Base-by-base conservation (phyloP, 2,888 invertebrate genomes). In the Notodonta ziczac region DNA sequence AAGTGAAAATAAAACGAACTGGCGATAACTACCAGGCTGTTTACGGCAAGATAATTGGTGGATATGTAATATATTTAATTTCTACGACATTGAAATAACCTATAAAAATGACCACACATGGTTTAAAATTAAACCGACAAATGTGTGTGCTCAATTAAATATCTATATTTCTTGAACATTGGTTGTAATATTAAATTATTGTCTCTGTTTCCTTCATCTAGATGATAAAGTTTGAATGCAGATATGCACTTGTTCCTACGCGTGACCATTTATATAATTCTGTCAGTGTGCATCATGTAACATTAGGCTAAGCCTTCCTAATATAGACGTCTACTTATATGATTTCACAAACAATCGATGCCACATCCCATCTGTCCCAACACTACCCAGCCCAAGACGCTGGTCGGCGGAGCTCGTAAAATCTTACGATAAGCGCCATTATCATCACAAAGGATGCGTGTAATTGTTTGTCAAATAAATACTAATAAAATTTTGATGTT, bases 391-490 rank as follows among this genome's bases (percentile, higher is more conserved):
- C 60, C 52, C 61, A 14, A 44, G 65, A 66, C 71, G 76, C 75
- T 76, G 73, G 76, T 74, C 74, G 78, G 75, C 81, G 78, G 67
- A 75, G 81, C 80, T 86, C 93, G 80, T 93, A 93, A 93, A 93
- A 90, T 83, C 82, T 89, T 88, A 87, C 82, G 92, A 90, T 91
- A 91, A 88, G 83, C 81, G 75, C 89, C 88, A 92, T 93, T 91
- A 91, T 88, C 87, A 92, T 91, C 90, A 91, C 92, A 93, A 93
- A 91, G 85, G 91, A 88, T 85, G 86, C 91, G 86, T 90, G 89
- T 93, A 90, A 92, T 93, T 93, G 91, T 93, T 93, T 93, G 93
- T 93, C 93, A 92, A 91, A 93, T 93, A 93, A 93, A 93, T 93
- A 90, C 80, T 89, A 92, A 91, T 91, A 92, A 92, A 91, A 88